phyloP scores from a whole-genome alignment of 1,140 invertebrate species.

The Daktulosphaira vitifoliae region DNA sequence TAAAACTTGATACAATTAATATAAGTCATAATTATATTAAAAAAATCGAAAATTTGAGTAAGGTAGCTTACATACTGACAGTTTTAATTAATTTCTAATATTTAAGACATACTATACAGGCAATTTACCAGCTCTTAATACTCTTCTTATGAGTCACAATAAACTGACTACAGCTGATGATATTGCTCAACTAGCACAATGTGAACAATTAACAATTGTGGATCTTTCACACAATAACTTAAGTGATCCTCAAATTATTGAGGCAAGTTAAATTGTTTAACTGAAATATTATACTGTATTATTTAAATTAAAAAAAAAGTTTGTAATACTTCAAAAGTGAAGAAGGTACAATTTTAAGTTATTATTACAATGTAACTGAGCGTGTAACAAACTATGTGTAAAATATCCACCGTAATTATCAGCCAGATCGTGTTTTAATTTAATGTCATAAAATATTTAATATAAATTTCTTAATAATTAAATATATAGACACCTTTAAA shows the following conservation, averaged over 20 bases:
- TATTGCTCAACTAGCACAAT: constrained; percentile 61
- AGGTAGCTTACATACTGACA: too few relatives aligned
- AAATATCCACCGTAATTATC: too few relatives aligned
- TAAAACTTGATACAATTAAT: constrained; percentile 72
- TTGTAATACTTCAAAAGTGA: neutral
- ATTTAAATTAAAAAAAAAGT: neutral
- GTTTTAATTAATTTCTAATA: too few relatives aligned
- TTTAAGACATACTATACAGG: too few relatives aligned
- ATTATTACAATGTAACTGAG: neutral
- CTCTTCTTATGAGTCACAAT: constrained; percentile 76
- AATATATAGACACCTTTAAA: too few relatives aligned
- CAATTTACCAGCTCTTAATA: constrained; percentile 58
- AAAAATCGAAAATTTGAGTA: constrained; percentile 55
- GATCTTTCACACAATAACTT: constrained; percentile 85
- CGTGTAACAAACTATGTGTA: neutral
- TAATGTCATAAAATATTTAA: too few relatives aligned
- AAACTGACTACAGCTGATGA: constrained; percentile 60
- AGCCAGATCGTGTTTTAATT: too few relatives aligned
- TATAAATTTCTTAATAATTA: too few relatives aligned
- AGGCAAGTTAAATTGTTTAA: constrained; percentile 43
- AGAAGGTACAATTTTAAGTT: neutral
- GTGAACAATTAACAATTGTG: constrained; percentile 64
- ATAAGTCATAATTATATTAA: constrained; percentile 74
- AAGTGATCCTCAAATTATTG: constrained; percentile 53
- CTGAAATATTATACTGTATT: neutral